phyloP scores from a whole-genome alignment of 2,113 vertebrate species.

The Salvelinus namaycush region DNA sequence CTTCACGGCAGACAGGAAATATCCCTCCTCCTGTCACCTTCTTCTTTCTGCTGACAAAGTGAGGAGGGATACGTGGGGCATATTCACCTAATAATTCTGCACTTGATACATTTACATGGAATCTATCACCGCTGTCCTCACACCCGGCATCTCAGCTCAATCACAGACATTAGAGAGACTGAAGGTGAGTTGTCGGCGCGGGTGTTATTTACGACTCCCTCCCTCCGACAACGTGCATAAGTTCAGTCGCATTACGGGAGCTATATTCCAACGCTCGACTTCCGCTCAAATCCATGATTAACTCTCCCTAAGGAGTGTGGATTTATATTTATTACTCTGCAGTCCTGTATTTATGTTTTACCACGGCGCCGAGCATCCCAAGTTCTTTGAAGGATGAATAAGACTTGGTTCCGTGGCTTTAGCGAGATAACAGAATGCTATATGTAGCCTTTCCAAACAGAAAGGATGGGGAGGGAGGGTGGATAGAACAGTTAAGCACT shows the following conservation, averaged over 20 bases:
- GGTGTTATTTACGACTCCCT: constrained; percentile 43
- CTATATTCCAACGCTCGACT: constrained; percentile 20
- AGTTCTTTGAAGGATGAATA: constrained; percentile 32
- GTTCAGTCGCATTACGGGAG: constrained; percentile 30
- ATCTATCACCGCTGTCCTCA: constrained; percentile 32
- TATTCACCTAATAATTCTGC: constrained; percentile 53
- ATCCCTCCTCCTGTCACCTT: constrained; percentile 7
- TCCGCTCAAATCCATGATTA: constrained; percentile 26
- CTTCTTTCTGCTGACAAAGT: constrained; percentile 47
- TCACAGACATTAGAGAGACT: constrained; percentile 30
- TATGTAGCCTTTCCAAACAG: background rate
- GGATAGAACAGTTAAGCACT: background rate
- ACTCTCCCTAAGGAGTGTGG: constrained; percentile 15
- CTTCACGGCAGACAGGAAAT: constrained; percentile 33
- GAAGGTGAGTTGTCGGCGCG: constrained; percentile 42
- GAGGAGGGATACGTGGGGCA: constrained; percentile 18
- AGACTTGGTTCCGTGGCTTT: constrained; percentile 20
- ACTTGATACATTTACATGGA: constrained; percentile 48
- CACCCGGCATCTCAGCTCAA: constrained; percentile 11
- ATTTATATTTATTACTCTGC: constrained; percentile 24
- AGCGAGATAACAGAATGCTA: background rate
- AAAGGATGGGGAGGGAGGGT: background rate
- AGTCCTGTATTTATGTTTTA: constrained; percentile 36
- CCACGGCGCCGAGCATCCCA: constrained; percentile 13
- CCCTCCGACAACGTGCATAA: constrained; percentile 22